Evolutionary conservation across 2,113 vertebrate genomes (phyloP), one percentile per base, ranked within the genome.

Genomic region (Sebastes schlegelii): DNA sequence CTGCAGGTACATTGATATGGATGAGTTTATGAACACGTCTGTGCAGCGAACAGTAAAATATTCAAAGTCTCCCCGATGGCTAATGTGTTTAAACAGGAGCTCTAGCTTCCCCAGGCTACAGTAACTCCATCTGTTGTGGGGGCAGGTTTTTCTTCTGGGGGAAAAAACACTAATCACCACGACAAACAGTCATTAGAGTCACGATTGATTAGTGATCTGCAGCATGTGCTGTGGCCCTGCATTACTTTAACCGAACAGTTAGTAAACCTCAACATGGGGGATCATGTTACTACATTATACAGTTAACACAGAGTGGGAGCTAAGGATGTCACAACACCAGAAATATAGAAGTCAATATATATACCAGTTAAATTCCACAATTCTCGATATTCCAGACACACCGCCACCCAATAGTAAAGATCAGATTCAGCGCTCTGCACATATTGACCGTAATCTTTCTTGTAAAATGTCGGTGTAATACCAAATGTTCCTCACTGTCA

Each of bases 81-180:
- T 94, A 90, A 94, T 95, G 94, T 95, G 92, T 94, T 95, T 93
- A 92, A 88, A 87, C 88, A 93, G 72, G 71, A 51, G 72, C 75
- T 74, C 57, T 43, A 21, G 81, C 84, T 82, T 77, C 64, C 54
- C 70, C 26, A 5, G 60, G 74, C 82, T 72, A 43, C 34, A 72
- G 79, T 13, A 42, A 64, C 73, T 87, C 85, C 89, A 90, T 91
- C 90, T 94, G 91, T 74, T 81, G 86, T 61, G 46, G 52, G 62
- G 67, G 58, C 75, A 84, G 75, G 49, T 86, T 74, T 76, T 16
- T 86, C 66, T 71, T 21, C 72, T 23, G 6, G 26, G 72, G 67
- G 40, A 77, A 79, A 61, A 67, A 68, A 40, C 82, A 48, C 77
- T 90, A 89, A 93, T 91, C 72, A 77, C 83, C 74, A 57, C 68